phyloP scores from a whole-genome alignment of 1,140 invertebrate genomes.

The Onthophagus taurus region DNA sequence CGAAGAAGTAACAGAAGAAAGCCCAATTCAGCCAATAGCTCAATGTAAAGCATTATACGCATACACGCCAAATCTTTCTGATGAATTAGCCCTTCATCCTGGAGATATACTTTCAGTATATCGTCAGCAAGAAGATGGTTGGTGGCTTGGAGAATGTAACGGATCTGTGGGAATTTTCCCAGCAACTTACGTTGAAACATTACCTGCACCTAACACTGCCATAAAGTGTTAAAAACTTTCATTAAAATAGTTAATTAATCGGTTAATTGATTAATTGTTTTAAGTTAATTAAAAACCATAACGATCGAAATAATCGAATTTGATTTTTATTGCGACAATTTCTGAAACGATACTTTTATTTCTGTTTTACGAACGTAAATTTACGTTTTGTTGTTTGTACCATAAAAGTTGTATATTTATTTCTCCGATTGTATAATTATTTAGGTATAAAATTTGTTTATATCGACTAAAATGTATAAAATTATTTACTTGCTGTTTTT shows the following conservation, averaged over 20 bases:
- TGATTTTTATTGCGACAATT: too few relatives aligned
- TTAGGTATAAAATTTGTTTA: too few relatives aligned
- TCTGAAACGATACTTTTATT: too few relatives aligned
- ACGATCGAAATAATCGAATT: too few relatives aligned
- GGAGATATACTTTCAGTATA: constrained; percentile 83
- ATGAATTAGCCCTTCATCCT: constrained; percentile 74
- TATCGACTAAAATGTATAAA: too few relatives aligned
- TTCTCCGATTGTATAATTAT: background rate
- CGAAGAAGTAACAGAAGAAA: constrained; percentile 47
- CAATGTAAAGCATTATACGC: constrained; percentile 78
- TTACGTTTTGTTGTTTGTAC: background rate
- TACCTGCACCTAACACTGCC: constrained; percentile 14
- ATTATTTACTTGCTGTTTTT: too few relatives aligned
- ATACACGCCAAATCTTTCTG: constrained; percentile 77
- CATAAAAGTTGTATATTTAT: too few relatives aligned
- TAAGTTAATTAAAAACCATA: too few relatives aligned
- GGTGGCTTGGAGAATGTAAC: constrained; percentile 86
- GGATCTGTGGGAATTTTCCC: constrained; percentile 85
- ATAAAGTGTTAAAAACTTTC: background rate
- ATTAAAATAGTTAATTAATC: too few relatives aligned
- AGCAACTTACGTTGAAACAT: constrained; percentile 76
- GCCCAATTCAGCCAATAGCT: constrained; percentile 39
- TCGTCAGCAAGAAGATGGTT: constrained; percentile 86
- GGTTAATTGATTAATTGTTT: too few relatives aligned
- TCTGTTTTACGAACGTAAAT: background rate